Percentiles rank a stretch among this genome's conserved stretches.
Conservation (phyloP, 64 coral and sea anemone genomes). For the Pocillopora damicornis region DNA sequence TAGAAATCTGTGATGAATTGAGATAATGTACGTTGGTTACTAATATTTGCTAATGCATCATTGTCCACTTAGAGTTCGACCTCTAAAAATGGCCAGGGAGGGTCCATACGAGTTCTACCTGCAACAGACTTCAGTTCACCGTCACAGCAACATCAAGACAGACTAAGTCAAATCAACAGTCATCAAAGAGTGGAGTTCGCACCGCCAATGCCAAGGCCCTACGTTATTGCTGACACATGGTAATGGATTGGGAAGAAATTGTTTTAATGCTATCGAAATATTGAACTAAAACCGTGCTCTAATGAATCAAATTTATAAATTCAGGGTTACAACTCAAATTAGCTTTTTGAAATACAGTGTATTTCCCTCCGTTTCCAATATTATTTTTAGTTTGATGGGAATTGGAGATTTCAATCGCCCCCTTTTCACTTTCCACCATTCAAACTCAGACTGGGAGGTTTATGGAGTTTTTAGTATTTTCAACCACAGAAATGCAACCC, state of each 20-base stretch:
- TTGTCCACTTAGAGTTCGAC: conserved; percentile 38
- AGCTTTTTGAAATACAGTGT: not conserved
- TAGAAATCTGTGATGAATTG: too few species aligned
- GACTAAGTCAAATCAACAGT: conserved; percentile 52
- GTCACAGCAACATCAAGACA: conserved; percentile 72
- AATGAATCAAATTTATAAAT: not conserved
- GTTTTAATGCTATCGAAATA: not conserved
- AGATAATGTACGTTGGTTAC: not conserved
- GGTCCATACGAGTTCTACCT: conserved; percentile 78
- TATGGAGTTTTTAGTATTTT: too few species aligned
- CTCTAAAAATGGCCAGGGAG: conserved; percentile 69
- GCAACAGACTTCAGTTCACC: conserved; percentile 83
- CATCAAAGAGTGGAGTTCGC: conserved; percentile 70
- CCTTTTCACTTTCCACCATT: too few species aligned
- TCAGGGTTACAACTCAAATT: not conserved
- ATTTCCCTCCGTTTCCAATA: not conserved
- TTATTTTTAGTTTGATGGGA: too few species aligned
- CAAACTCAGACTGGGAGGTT: too few species aligned
- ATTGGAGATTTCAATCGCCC: too few species aligned
- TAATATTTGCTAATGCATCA: not conserved
- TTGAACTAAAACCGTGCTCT: not conserved
- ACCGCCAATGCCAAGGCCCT: conserved; percentile 72
- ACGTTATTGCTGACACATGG: conserved; percentile 41
- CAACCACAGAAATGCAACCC: too few species aligned
- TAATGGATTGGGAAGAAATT: not conserved